Percentiles rank a stretch among this genome's conserved stretches.
Conservation (phyloP, 2,113 vertebrate genomes). For the Ochotona curzoniae region DNA sequence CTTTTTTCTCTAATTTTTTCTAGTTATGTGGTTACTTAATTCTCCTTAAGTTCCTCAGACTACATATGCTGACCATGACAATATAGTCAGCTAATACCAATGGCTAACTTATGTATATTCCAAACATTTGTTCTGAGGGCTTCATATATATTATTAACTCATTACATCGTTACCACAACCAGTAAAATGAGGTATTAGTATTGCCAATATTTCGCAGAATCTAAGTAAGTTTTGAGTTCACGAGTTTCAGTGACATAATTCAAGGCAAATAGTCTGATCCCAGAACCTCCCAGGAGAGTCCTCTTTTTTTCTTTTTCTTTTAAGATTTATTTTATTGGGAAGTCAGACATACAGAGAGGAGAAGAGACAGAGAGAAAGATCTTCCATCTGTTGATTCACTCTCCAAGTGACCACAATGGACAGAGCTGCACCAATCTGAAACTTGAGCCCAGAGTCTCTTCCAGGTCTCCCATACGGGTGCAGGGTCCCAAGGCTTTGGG, state of each 20-base stretch:
- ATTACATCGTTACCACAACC: neutral
- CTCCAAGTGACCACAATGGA: too few species aligned
- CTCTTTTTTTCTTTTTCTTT: too few species aligned
- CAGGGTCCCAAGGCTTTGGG: too few species aligned
- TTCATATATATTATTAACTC: neutral
- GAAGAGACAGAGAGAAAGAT: too few species aligned
- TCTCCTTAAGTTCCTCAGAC: neutral
- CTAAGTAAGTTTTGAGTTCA: neutral
- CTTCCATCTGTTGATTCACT: too few species aligned
- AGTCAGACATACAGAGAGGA: too few species aligned
- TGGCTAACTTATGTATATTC: neutral
- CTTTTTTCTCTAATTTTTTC: constrained; percentile 30
- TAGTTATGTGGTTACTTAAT: neutral
- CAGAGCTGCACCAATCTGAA: too few species aligned
- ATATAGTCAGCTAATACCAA: neutral
- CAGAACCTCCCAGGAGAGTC: neutral
- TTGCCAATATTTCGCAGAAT: neutral
- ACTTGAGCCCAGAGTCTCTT: too few species aligned
- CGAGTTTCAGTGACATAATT: neutral
- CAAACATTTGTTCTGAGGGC: neutral
- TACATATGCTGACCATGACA: neutral
- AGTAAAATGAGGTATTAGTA: neutral
- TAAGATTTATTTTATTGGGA: too few species aligned
- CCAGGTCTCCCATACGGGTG: too few species aligned
- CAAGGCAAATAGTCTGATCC: neutral